Evolutionary conservation across 2,888 invertebrate species (phyloP).

Genomic region (Heliconius hortense): DNA sequence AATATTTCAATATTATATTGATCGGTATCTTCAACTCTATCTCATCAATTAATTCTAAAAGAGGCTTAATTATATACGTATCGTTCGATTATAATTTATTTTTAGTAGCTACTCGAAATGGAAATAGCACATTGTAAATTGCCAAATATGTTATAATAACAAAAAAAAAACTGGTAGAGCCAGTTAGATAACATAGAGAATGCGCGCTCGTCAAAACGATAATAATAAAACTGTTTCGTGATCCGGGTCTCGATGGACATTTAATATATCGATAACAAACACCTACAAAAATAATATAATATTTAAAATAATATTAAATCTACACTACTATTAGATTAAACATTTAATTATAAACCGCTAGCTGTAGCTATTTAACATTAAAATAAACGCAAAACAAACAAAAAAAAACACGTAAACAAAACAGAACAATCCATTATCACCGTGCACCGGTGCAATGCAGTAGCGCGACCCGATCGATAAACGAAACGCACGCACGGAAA

Average conservation of each 20-base stretch:
- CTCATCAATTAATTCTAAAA: not conserved
- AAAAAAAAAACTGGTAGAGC: slow-evolving; percentile 69
- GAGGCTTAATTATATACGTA: not conserved
- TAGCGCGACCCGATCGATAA: slow-evolving; percentile 67
- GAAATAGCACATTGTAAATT: slow-evolving; percentile 43
- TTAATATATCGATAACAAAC: not conserved
- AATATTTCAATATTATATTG: slow-evolving; percentile 2
- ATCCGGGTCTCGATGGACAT: slow-evolving; percentile 34
- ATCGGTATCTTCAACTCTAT: not conserved
- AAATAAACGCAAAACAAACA: slow-evolving; percentile 17
- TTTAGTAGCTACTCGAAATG: slow-evolving; percentile 15
- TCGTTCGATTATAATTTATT: slow-evolving; percentile 14
- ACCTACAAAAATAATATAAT: not conserved
- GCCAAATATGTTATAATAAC: slow-evolving; percentile 48
- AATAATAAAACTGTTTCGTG: slow-evolving; percentile 43
- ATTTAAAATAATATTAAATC: not conserved
- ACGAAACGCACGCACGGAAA: slow-evolving; percentile 53
- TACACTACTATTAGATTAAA: not conserved
- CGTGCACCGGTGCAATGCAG: slow-evolving; percentile 66
- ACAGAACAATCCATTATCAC: slow-evolving; percentile 57
- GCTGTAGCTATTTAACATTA: not conserved
- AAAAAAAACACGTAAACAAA: slow-evolving; percentile 64
- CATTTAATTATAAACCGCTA: not conserved
- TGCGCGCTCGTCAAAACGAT: slow-evolving; percentile 51
- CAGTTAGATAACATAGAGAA: slow-evolving; percentile 62